Evolutionary conservation across 2,113 vertebrate species (phyloP), one percentile per base, ranked within the genome.

Genomic region (Petromus typicus): DNA sequence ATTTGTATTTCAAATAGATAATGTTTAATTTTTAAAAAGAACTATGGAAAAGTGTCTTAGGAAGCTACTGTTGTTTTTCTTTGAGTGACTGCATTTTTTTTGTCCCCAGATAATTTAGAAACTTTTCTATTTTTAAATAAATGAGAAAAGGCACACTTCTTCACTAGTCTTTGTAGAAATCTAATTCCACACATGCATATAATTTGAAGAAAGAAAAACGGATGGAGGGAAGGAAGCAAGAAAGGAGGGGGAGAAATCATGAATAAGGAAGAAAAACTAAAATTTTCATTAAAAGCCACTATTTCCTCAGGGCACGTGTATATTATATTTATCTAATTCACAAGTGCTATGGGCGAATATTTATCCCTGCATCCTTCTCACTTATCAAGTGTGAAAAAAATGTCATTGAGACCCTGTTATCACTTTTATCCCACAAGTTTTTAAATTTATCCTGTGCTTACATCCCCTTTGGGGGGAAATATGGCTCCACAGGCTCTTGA

Each of bases 351-450:
- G 40, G 69, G 86, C 30, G 87, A 84, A 64, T 80, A 54, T 37
- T 86, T 91, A 87, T 79, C 56, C 75, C 59, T 25, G 7, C 17
- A 78, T 94, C 51, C 69, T 86, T 89, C 69, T 91, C 90, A 90
- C 57, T 93, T 86, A 43, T n/a, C 69, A 66, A 27, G 56, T 63
- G 51, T 81, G 66, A 79, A 83, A 40, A n/a, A 91, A 61, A 86
- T 90, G 32, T 54, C 84, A 66, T 84, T 76, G 81, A 81, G n/a
- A 95, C 85, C 25, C 45, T 94, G 57, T n/a, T 92, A 66, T 27
- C 78, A 61, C 81, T 95, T 93, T 79, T 27, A 86, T 40, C 81
- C n/a, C 89, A 81, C n/a, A 88, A 81, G 25, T 83, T 90, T 92
- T 90, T 78, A 92, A 96, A 87, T 90, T 66, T 92, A 86, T 81